Evolutionary conservation across 2,113 vertebrate species (phyloP).

Genomic region (Beaufortia kweichowensis): DNA sequence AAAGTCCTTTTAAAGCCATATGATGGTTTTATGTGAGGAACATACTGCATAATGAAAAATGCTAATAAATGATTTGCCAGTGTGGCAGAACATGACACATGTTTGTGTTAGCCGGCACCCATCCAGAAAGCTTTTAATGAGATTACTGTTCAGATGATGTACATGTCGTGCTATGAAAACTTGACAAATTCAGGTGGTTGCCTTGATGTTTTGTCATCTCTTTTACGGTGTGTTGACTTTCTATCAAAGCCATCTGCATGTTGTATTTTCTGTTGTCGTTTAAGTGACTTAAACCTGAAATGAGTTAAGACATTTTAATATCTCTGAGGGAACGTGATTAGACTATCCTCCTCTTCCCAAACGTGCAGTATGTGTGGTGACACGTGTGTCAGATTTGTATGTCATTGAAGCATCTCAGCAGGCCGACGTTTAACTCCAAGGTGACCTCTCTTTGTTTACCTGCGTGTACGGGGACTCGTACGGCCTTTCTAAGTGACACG

Average conservation of each 20-base stretch:
- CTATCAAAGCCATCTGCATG: background rate
- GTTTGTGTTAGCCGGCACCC: background rate
- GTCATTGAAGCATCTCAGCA: conserved; percentile 1
- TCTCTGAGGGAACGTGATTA: background rate
- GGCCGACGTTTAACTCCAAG: conserved; percentile 14
- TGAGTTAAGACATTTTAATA: background rate
- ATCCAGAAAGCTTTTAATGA: conserved; percentile 19
- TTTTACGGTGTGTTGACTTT: background rate
- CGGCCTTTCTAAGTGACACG: conserved; percentile 21
- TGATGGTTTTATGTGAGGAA: too few species aligned
- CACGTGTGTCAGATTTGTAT: background rate
- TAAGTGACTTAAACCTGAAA: background rate
- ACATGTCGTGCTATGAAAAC: conserved; percentile 4
- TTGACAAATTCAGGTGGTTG: conserved; percentile 12
- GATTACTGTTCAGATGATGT: conserved; percentile 24
- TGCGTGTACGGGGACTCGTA: background rate
- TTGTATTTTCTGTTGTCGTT: background rate
- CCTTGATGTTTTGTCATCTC: conserved; percentile 5
- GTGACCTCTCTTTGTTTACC: conserved; percentile 29
- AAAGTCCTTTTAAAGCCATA: too few species aligned
- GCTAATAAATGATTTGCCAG: background rate
- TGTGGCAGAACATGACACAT: background rate
- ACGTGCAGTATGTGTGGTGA: background rate
- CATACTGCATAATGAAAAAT: background rate
- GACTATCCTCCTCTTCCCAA: background rate